A percentile compares a stretch with the other conserved stretches of the same genome.
Evolutionary conservation across 2,113 vertebrate species (phyloP).

Genomic region (Hippocampus barbouri): DNA sequence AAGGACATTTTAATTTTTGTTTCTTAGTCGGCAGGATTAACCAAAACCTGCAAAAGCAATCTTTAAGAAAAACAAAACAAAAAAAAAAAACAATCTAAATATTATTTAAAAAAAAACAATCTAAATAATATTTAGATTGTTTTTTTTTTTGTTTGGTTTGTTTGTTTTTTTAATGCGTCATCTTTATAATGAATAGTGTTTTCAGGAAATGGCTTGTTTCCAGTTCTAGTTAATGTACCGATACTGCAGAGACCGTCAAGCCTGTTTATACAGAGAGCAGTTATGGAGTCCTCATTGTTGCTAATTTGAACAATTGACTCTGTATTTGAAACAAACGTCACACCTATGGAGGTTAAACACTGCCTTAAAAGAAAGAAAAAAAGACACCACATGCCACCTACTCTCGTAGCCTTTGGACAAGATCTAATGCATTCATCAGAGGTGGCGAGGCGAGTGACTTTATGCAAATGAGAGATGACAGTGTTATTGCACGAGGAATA

Average conservation of each 20-base stretch:
- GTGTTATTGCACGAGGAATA: conserved; percentile 99
- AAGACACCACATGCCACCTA: conserved; percentile 69
- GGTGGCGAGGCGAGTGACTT: conserved; percentile 76
- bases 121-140: background rate
- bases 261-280: conserved; percentile 1
- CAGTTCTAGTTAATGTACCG: conserved; percentile 26
- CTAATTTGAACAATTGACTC: conserved; percentile 42
- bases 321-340: conserved; percentile 30
- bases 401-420: conserved; percentile 79
- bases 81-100: too few species aligned
- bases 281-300: conserved; percentile 14
- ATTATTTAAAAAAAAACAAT: too few species aligned
- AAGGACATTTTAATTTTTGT: conserved; percentile 22
- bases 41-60: background rate
- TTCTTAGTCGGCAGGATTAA: background rate
- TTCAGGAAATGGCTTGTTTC: background rate
- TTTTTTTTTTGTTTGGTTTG: too few species aligned
- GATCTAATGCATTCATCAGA: conserved; percentile 85
- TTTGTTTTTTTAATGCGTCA: background rate
- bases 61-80: too few species aligned
- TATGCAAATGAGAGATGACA: conserved; percentile 99
- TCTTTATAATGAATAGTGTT: background rate
- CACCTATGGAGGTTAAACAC: conserved; percentile 38
- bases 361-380: conserved; percentile 7
- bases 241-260: conserved; percentile 40